A percentile compares a stretch with the other conserved stretches of the same genome.
Conservation (phyloP, 2,888 invertebrate genomes). For the Phytoseiulus persimilis region DNA sequence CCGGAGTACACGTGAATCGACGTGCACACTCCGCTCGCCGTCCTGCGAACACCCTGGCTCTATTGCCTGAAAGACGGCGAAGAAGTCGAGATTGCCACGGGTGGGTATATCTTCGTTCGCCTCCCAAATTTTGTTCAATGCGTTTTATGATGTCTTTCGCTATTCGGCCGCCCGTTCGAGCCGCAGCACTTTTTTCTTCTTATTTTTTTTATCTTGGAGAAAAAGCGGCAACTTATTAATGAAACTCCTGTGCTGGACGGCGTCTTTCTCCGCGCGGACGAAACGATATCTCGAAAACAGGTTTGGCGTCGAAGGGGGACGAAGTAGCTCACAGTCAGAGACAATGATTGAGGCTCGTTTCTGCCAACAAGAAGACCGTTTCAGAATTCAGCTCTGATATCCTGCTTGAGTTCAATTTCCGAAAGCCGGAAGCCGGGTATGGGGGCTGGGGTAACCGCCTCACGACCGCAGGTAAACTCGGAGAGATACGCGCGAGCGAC, state of each 20-base stretch:
- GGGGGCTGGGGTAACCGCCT: not conserved
- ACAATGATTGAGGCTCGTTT: not conserved
- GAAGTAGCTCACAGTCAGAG: not conserved
- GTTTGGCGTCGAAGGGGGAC: constrained; percentile 5
- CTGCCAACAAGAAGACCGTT: not conserved
- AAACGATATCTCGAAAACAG: not conserved
- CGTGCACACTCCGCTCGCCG: not conserved
- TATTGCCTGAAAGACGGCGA: not conserved
- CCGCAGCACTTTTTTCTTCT: not conserved
- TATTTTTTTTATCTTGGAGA: not conserved
- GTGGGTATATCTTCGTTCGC: not conserved
- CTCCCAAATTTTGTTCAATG: constrained; percentile 5
- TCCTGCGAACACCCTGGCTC: not conserved
- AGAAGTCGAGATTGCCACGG: not conserved
- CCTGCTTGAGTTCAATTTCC: not conserved
- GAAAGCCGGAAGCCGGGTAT: not conserved
- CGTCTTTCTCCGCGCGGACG: not conserved
- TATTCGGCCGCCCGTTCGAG: not conserved
- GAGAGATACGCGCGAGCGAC: too few species aligned
- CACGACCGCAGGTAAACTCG: too few species aligned
- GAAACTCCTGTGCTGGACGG: not conserved
- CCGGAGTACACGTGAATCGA: too few species aligned
- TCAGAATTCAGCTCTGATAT: not conserved
- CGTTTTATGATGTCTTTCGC: constrained; percentile 5
- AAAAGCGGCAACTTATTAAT: not conserved